These are phyloP conservation scores for Circaetus cinerascens DNA, from an alignment of 2,113 vertebrate genomes.

Conservation along the genomic window DNA sequence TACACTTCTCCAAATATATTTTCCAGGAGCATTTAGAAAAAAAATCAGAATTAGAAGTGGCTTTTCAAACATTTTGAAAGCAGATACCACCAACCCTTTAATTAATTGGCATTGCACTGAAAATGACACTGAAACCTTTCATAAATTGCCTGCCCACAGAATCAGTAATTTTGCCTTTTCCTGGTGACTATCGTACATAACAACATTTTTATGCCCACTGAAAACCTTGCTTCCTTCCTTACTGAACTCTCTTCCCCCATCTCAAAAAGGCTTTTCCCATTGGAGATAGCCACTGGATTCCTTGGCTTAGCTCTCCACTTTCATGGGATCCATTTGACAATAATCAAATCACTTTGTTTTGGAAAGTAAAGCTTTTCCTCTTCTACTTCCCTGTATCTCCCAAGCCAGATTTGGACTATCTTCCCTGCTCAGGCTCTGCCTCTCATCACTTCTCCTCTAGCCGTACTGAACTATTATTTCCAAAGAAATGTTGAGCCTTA, in stretches of 20 bases:
- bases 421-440: background rate
- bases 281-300: background rate
- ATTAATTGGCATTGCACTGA: background rate
- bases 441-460: background rate
- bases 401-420: background rate
- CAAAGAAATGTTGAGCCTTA: background rate
- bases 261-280: background rate
- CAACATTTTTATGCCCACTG: background rate
- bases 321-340: background rate
- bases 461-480: background rate
- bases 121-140: background rate
- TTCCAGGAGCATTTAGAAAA: background rate
- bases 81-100: background rate
- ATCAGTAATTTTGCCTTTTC: background rate
- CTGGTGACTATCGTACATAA: rapidly evolving
- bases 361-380: background rate
- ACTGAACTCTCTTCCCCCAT: background rate
- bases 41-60: background rate
- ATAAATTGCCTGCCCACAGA: background rate
- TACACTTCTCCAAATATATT: background rate
- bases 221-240: background rate
- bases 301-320: background rate
- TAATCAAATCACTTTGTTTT: background rate
- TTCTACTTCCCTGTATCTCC: background rate
- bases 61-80: background rate